Evolutionary conservation across 2,797 vertebrate species (phyloP).

Genomic region (Alfaro cultratus): DNA sequence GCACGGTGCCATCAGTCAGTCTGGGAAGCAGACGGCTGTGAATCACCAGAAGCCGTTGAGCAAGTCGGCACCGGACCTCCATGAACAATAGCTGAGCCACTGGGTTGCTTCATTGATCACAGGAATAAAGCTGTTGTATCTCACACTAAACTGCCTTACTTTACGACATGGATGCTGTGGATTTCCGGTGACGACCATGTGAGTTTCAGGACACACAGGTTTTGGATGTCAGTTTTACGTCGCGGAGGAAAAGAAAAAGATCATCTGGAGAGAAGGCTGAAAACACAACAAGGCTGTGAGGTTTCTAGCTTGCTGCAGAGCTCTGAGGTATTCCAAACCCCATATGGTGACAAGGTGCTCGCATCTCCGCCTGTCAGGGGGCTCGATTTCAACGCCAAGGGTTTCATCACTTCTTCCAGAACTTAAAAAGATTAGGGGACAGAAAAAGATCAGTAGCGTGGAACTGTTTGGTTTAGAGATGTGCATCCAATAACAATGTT

Average conservation of each 20-base stretch:
- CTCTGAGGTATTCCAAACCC: conserved; percentile 61
- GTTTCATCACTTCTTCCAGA: conserved; percentile 44
- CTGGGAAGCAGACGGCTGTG: conserved; percentile 40
- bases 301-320: conserved; percentile 74
- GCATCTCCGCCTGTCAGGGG: conserved; percentile 50
- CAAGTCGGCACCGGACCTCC: conserved; percentile 37
- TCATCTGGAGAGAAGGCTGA: conserved; percentile 46
- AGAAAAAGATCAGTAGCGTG: conserved; percentile 17
- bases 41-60: conserved; percentile 49
- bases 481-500: background rate
- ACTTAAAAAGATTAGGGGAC: conserved; percentile 56
- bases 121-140: conserved; percentile 25
- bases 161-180: background rate
- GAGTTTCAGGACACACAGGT: conserved; percentile 27
- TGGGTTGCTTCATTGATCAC: conserved; percentile 33
- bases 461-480: background rate
- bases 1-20: conserved; percentile 13
- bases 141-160: conserved; percentile 30
- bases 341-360: conserved; percentile 77
- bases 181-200: background rate
- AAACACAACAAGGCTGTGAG: conserved; percentile 63
- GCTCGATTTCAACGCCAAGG: conserved; percentile 50
- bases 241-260: conserved; percentile 36
- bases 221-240: conserved; percentile 29
- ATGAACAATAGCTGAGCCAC: conserved; percentile 43